Percentiles rank a stretch among this genome's conserved stretches.
Conservation (phyloP, 2,113 vertebrate species). For the Myotis yumanensis region DNA sequence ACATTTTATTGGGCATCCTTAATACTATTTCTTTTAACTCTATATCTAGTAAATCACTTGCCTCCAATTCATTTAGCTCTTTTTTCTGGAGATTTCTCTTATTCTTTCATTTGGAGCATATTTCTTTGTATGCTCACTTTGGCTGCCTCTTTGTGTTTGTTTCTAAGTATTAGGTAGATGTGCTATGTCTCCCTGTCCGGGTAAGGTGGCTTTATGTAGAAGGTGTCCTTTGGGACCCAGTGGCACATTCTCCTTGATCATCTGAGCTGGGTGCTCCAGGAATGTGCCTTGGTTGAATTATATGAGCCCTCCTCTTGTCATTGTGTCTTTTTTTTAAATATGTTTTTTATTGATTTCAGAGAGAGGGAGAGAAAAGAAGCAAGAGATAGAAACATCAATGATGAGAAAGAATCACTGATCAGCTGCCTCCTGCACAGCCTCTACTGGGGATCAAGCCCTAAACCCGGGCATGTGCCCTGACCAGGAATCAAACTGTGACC, state of each 20-base stretch:
- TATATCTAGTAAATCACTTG: not conserved
- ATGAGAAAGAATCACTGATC: too few relatives aligned
- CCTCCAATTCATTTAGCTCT: not conserved
- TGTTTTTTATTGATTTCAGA: too few relatives aligned
- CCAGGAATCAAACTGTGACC: too few relatives aligned
- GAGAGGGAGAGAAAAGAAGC: too few relatives aligned
- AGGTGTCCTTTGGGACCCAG: not conserved
- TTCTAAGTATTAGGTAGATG: not conserved
- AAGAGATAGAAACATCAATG: too few relatives aligned
- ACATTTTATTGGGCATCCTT: not conserved
- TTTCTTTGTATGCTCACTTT: not conserved
- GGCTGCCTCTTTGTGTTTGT: not conserved
- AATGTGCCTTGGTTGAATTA: not conserved
- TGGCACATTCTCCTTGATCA: not conserved
- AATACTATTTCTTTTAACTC: not conserved
- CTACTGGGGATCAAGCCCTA: too few relatives aligned
- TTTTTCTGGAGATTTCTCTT: not conserved
- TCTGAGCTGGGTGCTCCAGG: not conserved
- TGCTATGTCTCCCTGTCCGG: not conserved
- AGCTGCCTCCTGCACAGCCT: too few relatives aligned
- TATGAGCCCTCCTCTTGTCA: not conserved
- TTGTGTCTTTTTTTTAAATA: not conserved
- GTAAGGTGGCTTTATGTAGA: not conserved
- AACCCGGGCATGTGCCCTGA: too few relatives aligned
- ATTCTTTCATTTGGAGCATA: not conserved